Percentiles rank a stretch among this genome's conserved stretches.
phyloP scores from a whole-genome alignment of 1,140 invertebrate genomes.

The Pygmarrhopalites habei region DNA sequence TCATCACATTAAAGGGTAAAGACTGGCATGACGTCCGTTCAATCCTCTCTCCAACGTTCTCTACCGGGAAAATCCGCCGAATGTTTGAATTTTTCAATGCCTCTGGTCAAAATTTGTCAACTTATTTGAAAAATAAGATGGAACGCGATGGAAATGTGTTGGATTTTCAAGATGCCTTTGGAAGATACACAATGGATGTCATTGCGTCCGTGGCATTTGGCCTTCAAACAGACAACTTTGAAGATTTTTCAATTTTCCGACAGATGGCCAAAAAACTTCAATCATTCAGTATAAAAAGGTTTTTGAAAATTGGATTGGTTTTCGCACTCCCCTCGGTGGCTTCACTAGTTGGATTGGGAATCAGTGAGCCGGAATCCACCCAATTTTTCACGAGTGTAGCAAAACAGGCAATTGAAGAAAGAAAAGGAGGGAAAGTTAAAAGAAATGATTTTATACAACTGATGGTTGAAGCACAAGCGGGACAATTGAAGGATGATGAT shows the following conservation, averaged over 20 bases:
- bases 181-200: slow-evolving; percentile 47
- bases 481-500: slow-evolving; percentile 17
- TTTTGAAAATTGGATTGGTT: slow-evolving; percentile 5
- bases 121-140: slow-evolving; percentile 2
- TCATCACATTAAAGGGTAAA: too few species aligned
- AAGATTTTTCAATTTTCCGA: slow-evolving; percentile 31
- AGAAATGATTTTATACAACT: slow-evolving; percentile 44
- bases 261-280: slow-evolving; percentile 14
- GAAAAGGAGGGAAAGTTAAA: slow-evolving; percentile 19
- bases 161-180: slow-evolving; percentile 36
- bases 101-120: neutral
- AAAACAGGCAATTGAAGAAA: slow-evolving; percentile 3
- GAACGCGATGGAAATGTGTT: too few species aligned
- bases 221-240: slow-evolving; percentile 42
- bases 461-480: slow-evolving; percentile 44
- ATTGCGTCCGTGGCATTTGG: slow-evolving; percentile 50
- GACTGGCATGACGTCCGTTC: too few species aligned
- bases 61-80: slow-evolving; percentile 15
- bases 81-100: slow-evolving; percentile 13
- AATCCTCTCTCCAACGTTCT: slow-evolving; percentile 13
- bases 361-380: neutral
- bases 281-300: slow-evolving; percentile 3
- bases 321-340: neutral
- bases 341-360: neutral
- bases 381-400: slow-evolving; percentile 22